Conservation (phyloP, 2,888 invertebrate species). For the Leucophenga maculata region DNA sequence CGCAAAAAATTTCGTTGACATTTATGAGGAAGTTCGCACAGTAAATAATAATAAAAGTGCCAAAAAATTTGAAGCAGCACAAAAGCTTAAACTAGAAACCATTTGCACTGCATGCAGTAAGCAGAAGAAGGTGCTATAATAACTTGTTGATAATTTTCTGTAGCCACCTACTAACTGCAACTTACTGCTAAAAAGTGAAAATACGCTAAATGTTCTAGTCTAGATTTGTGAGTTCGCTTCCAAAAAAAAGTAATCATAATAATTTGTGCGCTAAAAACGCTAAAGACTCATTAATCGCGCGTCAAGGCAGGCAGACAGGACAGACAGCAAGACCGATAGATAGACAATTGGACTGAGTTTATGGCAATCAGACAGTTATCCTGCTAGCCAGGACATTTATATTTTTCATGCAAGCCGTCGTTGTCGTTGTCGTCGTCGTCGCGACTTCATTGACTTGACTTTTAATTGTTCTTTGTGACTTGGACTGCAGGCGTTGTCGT, state of each 20-base stretch:
- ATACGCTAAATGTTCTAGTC: conserved; percentile 23
- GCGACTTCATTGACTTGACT: conserved; percentile 26
- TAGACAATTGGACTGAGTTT: conserved; percentile 50
- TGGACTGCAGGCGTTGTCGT: conserved; percentile 30
- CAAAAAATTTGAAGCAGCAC: background rate
- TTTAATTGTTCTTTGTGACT: conserved; percentile 39
- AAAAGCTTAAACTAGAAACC: background rate
- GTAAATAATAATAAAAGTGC: background rate
- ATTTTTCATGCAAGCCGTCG: conserved; percentile 11
- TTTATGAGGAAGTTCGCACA: conserved; percentile 49
- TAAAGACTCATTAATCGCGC: conserved; percentile 67
- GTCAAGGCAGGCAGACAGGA: conserved; percentile 30
- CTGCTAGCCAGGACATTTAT: conserved; percentile 1
- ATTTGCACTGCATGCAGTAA: background rate
- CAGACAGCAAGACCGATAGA: conserved; percentile 8
- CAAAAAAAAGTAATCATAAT: conserved; percentile 54
- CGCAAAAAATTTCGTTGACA: conserved; percentile 44
- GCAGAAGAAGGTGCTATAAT: too few species aligned
- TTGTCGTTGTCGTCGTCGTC: conserved; percentile 19
- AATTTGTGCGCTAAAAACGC: conserved; percentile 57
- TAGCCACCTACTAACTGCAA: too few species aligned
- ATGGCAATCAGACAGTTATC: conserved; percentile 18
- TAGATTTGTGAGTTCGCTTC: conserved; percentile 32
- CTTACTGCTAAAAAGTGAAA: too few species aligned
- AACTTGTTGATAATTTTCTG: too few species aligned